Conservation (phyloP, 2,888 invertebrate species). For the Andrena bucephala region DNA sequence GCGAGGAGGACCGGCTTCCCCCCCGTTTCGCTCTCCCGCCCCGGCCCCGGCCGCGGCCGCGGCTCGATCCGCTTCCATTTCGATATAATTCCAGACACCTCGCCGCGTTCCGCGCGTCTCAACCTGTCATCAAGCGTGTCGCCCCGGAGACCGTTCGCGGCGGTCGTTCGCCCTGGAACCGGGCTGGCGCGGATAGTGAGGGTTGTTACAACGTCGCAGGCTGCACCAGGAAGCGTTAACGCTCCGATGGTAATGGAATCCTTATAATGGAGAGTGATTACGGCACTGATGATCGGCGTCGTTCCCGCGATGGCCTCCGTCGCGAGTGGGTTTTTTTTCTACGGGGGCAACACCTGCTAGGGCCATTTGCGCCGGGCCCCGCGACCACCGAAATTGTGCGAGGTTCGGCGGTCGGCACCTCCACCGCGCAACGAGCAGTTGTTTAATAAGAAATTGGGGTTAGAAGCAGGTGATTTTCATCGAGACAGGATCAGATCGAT, state of each 20-base stretch:
- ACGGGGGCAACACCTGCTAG: not conserved
- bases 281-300: not conserved
- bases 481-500: constrained; percentile 47
- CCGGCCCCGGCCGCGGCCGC: constrained; percentile 32
- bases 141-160: not conserved
- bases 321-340: not conserved
- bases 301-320: not conserved
- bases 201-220: constrained; percentile 27
- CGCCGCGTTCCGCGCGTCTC: constrained; percentile 66
- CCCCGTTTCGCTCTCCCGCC: constrained; percentile 41
- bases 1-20: constrained; percentile 60
- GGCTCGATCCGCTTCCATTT: constrained; percentile 51
- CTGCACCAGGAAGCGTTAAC: constrained; percentile 25
- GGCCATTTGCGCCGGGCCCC: not conserved
- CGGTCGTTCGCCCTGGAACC: constrained; percentile 13
- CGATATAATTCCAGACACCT: constrained; percentile 71
- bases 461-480: not conserved
- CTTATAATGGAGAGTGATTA: constrained; percentile 22
- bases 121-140: constrained; percentile 64
- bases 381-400: not conserved
- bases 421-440: no score
- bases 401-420: no score
- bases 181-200: constrained; percentile 21
- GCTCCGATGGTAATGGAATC: constrained; percentile 18
- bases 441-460: no score